Conservation (phyloP, 2,113 vertebrate genomes). For the Indicator maculatus region DNA sequence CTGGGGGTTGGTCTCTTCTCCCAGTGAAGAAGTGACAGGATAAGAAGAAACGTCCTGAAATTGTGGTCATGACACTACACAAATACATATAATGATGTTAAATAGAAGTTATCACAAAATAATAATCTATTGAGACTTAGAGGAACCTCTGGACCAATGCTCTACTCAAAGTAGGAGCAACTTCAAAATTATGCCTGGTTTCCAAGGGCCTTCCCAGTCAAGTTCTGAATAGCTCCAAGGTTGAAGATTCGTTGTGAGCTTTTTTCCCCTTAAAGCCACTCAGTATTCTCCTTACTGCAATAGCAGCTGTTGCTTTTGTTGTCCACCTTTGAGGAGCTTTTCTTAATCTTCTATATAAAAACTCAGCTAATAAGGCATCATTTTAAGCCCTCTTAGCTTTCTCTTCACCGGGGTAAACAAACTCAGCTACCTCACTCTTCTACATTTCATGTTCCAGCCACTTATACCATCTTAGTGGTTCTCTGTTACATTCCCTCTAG, state of each 20-base stretch:
- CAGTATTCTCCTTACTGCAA: background rate
- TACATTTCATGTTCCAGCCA: background rate
- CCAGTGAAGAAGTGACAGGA: no score
- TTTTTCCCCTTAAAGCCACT: background rate
- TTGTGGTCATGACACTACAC: background rate
- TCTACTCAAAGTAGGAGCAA: background rate
- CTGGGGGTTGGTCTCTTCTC: no score
- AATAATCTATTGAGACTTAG: background rate
- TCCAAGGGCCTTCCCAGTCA: background rate
- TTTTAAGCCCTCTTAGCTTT: background rate
- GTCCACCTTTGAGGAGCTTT: background rate
- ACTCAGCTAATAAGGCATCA: no score
- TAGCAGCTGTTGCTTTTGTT: background rate
- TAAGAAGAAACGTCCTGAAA: no score
- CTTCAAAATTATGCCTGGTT: background rate
- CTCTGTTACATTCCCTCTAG: background rate
- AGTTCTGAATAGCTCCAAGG: background rate
- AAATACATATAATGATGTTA: background rate
- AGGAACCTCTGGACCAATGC: background rate
- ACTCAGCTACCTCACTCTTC: background rate
- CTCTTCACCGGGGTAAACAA: background rate
- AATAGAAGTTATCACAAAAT: background rate
- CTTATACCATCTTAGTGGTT: no score
- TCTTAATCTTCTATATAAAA: background rate
- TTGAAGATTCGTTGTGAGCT: background rate